phyloP scores from a whole-genome alignment of 2,888 invertebrate genomes.

The Ochropleura plecta region DNA sequence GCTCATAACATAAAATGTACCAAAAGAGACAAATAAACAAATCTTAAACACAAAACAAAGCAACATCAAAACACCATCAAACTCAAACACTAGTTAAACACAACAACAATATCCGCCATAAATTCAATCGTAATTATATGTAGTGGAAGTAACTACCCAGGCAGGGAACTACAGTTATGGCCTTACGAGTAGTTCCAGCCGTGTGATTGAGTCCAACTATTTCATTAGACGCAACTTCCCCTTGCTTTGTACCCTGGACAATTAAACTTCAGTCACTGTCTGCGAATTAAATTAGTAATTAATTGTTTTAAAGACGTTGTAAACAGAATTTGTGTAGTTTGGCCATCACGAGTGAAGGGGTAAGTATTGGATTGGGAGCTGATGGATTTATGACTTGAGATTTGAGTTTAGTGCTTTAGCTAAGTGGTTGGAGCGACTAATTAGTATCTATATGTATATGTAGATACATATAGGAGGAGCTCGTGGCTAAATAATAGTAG shows the following conservation, averaged over 20 bases:
- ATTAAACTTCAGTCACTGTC: slow-evolving; percentile 62
- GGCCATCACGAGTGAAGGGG: slow-evolving; percentile 8
- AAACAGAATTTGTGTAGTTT: slow-evolving; percentile 54
- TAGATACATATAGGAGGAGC: no score
- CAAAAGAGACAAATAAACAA: background rate
- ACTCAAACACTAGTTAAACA: slow-evolving; percentile 40
- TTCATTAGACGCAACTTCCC: slow-evolving; percentile 65
- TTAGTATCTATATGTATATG: background rate
- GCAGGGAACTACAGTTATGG: slow-evolving; percentile 75
- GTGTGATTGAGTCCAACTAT: slow-evolving; percentile 81
- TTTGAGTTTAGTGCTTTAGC: slow-evolving; percentile 24
- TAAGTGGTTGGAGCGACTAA: slow-evolving; percentile 12
- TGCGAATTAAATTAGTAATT: slow-evolving; percentile 63
- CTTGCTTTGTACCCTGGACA: slow-evolving; percentile 66
- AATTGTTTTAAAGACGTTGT: slow-evolving; percentile 64
- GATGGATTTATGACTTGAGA: slow-evolving; percentile 35
- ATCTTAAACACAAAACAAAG: slow-evolving; percentile 26
- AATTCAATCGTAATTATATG: slow-evolving; percentile 89
- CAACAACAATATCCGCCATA: slow-evolving; percentile 73
- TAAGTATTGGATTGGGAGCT: slow-evolving; percentile 26
- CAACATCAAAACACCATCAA: slow-evolving; percentile 48
- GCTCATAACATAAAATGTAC: background rate
- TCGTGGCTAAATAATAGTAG: no score
- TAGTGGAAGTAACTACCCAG: slow-evolving; percentile 87
- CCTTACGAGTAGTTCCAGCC: slow-evolving; percentile 72